Conservation (phyloP, 2,888 invertebrate species). For the Brachyptera putata region DNA sequence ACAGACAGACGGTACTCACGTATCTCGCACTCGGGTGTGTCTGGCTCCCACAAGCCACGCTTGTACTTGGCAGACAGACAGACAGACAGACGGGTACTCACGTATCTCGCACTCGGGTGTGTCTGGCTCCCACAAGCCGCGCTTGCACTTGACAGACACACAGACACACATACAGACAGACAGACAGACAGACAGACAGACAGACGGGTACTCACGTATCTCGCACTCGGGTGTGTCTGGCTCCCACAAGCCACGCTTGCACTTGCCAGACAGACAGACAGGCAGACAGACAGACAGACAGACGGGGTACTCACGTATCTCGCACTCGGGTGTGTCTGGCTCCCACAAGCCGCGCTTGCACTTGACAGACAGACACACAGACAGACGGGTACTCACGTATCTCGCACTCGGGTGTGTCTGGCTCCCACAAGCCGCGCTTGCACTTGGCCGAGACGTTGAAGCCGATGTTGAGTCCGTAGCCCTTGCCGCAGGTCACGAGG, state of each 20-base stretch:
- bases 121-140: constrained; percentile 81
- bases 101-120: constrained; percentile 76
- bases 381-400: constrained; percentile 71
- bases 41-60: constrained; percentile 80
- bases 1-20: too few species aligned
- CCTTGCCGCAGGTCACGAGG: constrained; percentile 69
- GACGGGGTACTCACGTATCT: constrained; percentile 59
- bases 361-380: constrained; percentile 52
- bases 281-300: not conserved
- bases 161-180: not conserved
- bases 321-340: constrained; percentile 73
- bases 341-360: too few species aligned
- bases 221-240: constrained; percentile 75
- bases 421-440: constrained; percentile 80
- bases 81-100: constrained; percentile 47
- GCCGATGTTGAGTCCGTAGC: constrained; percentile 70
- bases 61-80: too few species aligned
- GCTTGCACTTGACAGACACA: too few species aligned
- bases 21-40: constrained; percentile 73
- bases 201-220: constrained; percentile 57
- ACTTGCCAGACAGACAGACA: too few species aligned
- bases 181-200: constrained; percentile 33
- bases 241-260: constrained; percentile 80
- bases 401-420: constrained; percentile 72
- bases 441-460: constrained; percentile 75